Evolutionary conservation across 2,888 invertebrate genomes (phyloP).

Genomic region (Platycnemis pennipes): DNA sequence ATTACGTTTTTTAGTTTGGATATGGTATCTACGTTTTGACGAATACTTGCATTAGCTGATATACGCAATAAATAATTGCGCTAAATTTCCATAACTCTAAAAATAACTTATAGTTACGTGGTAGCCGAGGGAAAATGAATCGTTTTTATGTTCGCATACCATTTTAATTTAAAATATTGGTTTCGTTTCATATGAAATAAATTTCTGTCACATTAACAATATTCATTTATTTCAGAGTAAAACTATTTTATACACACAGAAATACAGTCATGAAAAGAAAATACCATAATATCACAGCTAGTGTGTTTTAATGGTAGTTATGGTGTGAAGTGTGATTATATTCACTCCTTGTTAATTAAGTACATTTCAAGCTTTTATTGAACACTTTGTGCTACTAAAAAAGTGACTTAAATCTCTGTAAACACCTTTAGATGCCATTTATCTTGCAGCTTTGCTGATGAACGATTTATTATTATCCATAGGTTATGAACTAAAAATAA

Average conservation of each 20-base stretch:
- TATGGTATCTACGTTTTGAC: too few species aligned
- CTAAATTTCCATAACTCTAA: too few species aligned
- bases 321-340: background rate
- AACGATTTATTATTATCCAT: background rate
- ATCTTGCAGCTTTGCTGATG: background rate
- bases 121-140: too few species aligned
- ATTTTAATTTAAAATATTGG: too few species aligned
- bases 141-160: too few species aligned
- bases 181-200: too few species aligned
- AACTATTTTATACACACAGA: background rate
- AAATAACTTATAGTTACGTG: too few species aligned
- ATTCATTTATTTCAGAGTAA: background rate
- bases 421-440: background rate
- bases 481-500: background rate
- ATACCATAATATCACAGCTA: conserved; percentile 1
- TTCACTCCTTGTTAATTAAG: background rate
- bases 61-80: too few species aligned
- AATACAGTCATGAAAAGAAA: background rate
- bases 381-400: background rate
- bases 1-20: too few species aligned
- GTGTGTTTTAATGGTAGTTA: background rate
- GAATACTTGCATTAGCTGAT: too few species aligned
- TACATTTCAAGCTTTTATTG: background rate
- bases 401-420: background rate
- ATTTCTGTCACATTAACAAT: background rate